Percentiles rank a stretch among this genome's conserved stretches.
Evolutionary conservation across 2,797 vertebrate genomes (phyloP).

Genomic region (Thripadectes ignobilis): DNA sequence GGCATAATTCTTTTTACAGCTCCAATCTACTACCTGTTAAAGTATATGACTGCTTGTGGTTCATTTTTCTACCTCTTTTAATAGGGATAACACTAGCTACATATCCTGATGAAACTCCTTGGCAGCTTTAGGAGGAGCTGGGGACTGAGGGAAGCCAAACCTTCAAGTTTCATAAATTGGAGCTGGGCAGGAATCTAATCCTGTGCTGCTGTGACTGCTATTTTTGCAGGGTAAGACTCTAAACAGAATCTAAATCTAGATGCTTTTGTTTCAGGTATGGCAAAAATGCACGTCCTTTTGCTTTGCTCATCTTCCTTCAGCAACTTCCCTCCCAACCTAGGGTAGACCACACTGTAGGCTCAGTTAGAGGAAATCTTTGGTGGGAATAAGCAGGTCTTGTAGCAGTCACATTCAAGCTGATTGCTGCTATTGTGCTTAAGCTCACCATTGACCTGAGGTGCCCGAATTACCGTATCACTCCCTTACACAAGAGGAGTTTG

Average conservation of each 20-base stretch:
- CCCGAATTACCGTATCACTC: not conserved
- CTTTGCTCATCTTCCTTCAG: not conserved
- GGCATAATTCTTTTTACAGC: not conserved
- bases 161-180: not conserved
- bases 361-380: not conserved
- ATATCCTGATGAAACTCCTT: not conserved
- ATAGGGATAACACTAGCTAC: not conserved
- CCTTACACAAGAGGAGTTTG: rapidly evolving
- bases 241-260: not conserved
- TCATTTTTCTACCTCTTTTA: not conserved
- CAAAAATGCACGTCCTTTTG: not conserved
- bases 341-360: too few species aligned
- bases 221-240: not conserved
- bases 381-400: not conserved
- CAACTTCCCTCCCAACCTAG: not conserved
- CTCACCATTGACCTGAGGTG: not conserved
- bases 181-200: not conserved
- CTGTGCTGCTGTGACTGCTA: not conserved
- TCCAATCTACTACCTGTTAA: not conserved
- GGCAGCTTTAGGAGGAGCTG: not conserved
- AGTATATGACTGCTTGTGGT: not conserved
- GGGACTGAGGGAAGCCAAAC: not conserved
- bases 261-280: not conserved
- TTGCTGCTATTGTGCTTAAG: not conserved
- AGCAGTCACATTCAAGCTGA: not conserved